A percentile compares a stretch with the other conserved stretches of the same genome.
Conservation (phyloP, 2,797 vertebrate species). For the Microchirus variegatus region DNA sequence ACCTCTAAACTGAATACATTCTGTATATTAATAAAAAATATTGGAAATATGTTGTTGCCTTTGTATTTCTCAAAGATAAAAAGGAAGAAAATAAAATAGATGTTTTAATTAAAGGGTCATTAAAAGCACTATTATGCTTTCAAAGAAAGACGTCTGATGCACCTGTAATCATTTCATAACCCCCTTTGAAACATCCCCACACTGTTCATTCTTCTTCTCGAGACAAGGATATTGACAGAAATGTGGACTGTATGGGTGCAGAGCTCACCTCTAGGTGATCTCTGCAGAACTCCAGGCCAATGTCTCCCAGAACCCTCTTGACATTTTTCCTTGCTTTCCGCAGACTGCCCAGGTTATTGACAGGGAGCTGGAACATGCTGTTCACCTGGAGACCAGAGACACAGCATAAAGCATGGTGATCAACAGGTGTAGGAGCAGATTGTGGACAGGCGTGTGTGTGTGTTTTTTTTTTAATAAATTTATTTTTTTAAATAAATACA, state of each 20-base stretch:
- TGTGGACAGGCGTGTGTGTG: conserved; percentile 7
- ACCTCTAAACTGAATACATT: too few species aligned
- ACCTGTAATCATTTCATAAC: too few species aligned
- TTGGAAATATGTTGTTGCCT: too few species aligned
- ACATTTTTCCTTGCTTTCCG: conserved; percentile 99
- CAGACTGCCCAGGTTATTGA: conserved; percentile 99
- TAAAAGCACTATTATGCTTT: too few species aligned
- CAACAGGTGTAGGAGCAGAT: neutral
- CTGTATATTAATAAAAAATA: too few species aligned
- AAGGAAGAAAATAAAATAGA: too few species aligned
- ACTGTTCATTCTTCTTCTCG: neutral
- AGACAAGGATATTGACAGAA: neutral
- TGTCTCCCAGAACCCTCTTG: conserved; percentile 98
- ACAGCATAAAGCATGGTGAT: neutral
- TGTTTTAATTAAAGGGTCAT: too few species aligned
- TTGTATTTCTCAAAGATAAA: too few species aligned
- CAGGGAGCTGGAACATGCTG: conserved; percentile 99
- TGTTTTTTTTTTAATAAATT: too few species aligned
- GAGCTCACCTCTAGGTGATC: conserved; percentile 93
- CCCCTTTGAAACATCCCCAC: neutral
- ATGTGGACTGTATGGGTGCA: too few species aligned
- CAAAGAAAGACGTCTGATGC: too few species aligned
- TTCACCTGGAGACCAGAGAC: conserved; percentile 76
- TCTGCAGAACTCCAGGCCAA: conserved; percentile 98
- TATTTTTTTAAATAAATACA: too few species aligned